Percentiles rank a stretch among this genome's conserved stretches.
Conservation (phyloP, 2,888 invertebrate species). For the Rhingia rostrata region DNA sequence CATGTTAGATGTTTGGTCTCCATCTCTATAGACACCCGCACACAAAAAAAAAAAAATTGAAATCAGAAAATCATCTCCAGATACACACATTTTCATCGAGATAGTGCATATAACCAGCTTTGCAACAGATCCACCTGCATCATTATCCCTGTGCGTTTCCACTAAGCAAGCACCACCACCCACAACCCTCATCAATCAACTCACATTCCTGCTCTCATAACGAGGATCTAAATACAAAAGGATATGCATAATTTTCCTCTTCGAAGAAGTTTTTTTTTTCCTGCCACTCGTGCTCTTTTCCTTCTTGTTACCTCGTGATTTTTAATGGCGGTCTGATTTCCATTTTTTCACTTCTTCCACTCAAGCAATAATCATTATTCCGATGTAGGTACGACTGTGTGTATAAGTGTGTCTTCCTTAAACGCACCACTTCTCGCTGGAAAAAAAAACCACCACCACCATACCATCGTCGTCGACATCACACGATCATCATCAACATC, state of each 20-base stretch:
- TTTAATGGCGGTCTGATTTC: conserved; percentile 75
- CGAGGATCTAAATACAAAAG: conserved; percentile 46
- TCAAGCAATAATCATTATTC: conserved; percentile 69
- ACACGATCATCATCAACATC: not conserved
- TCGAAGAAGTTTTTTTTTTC: conserved; percentile 27
- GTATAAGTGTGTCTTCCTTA: conserved; percentile 24
- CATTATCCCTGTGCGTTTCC: conserved; percentile 9
- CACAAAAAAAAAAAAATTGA: not conserved
- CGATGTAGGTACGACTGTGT: conserved; percentile 11
- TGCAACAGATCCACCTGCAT: not conserved
- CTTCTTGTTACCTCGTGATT: conserved; percentile 63
- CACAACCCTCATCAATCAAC: not conserved
- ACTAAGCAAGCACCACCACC: not conserved
- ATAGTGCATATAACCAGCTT: not conserved
- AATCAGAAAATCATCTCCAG: not conserved
- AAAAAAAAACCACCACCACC: not conserved
- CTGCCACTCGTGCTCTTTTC: conserved; percentile 50
- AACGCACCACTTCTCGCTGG: conserved; percentile 48
- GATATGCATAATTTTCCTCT: conserved; percentile 65
- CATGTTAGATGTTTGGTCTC: not conserved
- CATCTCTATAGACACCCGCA: not conserved
- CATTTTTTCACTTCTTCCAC: conserved; percentile 70
- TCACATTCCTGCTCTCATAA: not conserved
- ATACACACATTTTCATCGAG: not conserved
- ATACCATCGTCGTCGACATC: not conserved